phyloP scores from a whole-genome alignment of 2,113 vertebrate species.

The Peromyscus californicus region DNA sequence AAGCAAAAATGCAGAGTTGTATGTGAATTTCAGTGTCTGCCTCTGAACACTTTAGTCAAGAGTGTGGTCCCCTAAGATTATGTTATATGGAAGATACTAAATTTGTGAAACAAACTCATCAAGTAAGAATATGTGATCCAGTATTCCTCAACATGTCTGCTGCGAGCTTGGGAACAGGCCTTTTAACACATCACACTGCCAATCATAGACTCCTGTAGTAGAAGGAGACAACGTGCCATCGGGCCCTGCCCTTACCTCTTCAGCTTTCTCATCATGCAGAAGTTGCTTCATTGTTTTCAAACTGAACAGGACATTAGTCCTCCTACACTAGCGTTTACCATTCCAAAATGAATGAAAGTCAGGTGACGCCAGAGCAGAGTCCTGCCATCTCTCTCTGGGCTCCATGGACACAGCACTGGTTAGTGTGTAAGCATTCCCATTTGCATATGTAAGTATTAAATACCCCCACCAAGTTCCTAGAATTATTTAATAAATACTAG shows the following conservation, averaged over 20 bases:
- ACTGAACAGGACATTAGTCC: background rate
- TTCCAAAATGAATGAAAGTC: background rate
- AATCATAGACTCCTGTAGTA: background rate
- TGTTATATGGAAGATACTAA: background rate
- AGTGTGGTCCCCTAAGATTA: background rate
- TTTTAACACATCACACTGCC: background rate
- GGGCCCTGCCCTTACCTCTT: background rate
- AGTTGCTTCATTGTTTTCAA: background rate
- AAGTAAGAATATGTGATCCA: background rate
- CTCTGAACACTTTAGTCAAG: background rate
- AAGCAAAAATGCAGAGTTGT: background rate
- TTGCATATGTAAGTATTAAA: background rate
- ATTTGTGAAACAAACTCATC: background rate
- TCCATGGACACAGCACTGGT: background rate
- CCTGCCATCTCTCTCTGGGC: background rate
- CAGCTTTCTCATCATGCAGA: background rate
- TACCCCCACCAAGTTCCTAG: background rate
- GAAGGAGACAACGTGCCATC: background rate
- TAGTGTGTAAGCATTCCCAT: background rate
- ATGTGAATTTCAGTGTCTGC: background rate
- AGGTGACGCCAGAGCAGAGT: background rate
- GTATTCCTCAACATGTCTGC: background rate
- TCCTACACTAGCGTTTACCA: background rate
- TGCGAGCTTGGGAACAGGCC: background rate
- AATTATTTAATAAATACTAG: constrained; percentile 3